Evolutionary conservation across 2,113 vertebrate species (phyloP).

Genomic region (Hemiscyllium ocellatum): DNA sequence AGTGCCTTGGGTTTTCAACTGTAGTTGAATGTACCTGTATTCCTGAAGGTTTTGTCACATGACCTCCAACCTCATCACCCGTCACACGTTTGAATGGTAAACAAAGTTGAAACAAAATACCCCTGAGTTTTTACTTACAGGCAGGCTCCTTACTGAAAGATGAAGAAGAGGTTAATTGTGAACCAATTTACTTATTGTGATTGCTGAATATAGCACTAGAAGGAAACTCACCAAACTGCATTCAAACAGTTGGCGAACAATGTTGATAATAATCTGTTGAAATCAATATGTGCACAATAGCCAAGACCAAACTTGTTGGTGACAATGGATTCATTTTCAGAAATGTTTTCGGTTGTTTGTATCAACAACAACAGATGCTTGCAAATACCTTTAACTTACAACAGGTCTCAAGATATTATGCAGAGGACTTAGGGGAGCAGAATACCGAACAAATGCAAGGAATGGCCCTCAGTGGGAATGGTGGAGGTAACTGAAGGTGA

Average conservation of each 20-base stretch:
- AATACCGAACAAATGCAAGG: background rate
- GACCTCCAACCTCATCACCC: background rate
- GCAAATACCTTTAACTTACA: background rate
- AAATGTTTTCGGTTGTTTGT: background rate
- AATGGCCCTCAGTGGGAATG: background rate
- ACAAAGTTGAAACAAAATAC: background rate
- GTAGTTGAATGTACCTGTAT: background rate
- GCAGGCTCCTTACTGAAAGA: background rate
- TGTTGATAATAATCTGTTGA: background rate
- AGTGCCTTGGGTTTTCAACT: background rate
- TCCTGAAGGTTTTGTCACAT: background rate
- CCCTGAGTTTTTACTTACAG: background rate
- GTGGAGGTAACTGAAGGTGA: background rate
- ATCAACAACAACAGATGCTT: background rate
- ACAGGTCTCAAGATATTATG: background rate
- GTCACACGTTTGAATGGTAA: background rate
- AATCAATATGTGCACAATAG: background rate
- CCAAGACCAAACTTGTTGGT: background rate
- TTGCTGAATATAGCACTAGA: background rate
- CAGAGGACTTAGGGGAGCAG: background rate
- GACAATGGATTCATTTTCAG: background rate
- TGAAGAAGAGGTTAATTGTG: background rate
- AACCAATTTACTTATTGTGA: background rate
- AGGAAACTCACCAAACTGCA: background rate
- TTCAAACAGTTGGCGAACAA: background rate